phyloP scores from a whole-genome alignment of 2,797 vertebrate species.

The Streptopelia turtur region DNA sequence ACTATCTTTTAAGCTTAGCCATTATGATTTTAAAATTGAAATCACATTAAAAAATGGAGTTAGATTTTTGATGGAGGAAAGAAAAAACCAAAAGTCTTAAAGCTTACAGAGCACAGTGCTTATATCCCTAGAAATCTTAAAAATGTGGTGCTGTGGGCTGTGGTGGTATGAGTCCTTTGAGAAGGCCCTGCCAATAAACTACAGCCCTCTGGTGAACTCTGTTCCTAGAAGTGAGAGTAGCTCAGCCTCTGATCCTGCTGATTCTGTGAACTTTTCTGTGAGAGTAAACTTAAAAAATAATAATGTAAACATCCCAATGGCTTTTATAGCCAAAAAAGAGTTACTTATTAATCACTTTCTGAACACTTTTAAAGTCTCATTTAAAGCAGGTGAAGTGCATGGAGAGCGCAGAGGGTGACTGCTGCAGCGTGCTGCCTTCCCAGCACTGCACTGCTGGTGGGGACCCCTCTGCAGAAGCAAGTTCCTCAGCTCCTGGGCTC shows the following conservation, averaged over 20 bases:
- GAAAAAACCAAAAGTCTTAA: neutral
- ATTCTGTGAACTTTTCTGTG: neutral
- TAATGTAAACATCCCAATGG: neutral
- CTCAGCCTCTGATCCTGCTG: neutral
- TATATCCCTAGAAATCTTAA: neutral
- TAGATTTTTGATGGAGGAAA: neutral
- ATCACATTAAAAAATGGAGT: neutral
- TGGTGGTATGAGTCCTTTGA: neutral
- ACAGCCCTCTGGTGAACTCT: neutral
- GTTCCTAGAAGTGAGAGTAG: neutral
- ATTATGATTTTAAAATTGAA: neutral
- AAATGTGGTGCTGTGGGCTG: neutral
- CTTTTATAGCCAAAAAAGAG: neutral
- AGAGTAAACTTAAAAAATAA: neutral
- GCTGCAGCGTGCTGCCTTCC: rapidly evolving
- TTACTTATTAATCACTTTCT: neutral
- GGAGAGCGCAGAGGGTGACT: neutral
- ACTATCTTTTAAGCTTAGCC: neutral
- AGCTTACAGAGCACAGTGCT: neutral
- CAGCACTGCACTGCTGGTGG: neutral
- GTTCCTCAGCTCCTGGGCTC: neutral
- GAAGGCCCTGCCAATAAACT: neutral
- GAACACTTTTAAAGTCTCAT: neutral
- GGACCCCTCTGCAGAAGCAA: neutral
- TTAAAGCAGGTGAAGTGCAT: neutral